Evolutionary conservation across 2,113 vertebrate genomes (phyloP).

Genomic region (Callopanchax toddi): DNA sequence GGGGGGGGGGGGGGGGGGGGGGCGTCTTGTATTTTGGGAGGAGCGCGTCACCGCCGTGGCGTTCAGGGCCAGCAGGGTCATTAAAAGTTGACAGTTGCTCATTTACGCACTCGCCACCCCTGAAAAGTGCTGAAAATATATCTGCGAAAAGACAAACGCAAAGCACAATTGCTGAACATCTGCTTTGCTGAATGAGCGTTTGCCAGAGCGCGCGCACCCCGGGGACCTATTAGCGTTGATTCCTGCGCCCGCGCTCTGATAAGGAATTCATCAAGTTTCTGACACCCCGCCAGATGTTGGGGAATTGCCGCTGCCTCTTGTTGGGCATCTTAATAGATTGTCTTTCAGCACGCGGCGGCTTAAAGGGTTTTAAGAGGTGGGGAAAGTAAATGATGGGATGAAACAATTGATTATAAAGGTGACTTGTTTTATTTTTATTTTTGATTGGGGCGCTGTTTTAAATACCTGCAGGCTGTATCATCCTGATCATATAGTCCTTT

Average conservation of each 20-base stretch:
- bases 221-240: slow-evolving; percentile 76
- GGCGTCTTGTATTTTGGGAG: too few species aligned
- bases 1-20: too few species aligned
- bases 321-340: slow-evolving; percentile 68
- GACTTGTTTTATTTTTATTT: too few species aligned
- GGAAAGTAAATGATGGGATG: not conserved
- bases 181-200: slow-evolving; percentile 74
- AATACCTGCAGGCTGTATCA: slow-evolving; percentile 39
- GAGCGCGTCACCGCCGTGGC: not conserved
- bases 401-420: slow-evolving; percentile 9
- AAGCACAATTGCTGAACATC: slow-evolving; percentile 72
- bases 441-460: not conserved
- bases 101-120: slow-evolving; percentile 63
- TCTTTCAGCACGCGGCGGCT: slow-evolving; percentile 30
- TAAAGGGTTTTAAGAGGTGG: slow-evolving; percentile 33
- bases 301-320: slow-evolving; percentile 69
- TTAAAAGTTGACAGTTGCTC: slow-evolving; percentile 63
- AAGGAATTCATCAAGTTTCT: slow-evolving; percentile 78
- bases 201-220: slow-evolving; percentile 59
- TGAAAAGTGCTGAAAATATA: slow-evolving; percentile 66
- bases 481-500: slow-evolving; percentile 9
- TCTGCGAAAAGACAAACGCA: slow-evolving; percentile 73
- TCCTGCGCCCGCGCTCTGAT: slow-evolving; percentile 69
- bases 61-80: slow-evolving; percentile 35
- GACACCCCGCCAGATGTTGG: slow-evolving; percentile 78